phyloP scores from a whole-genome alignment of 1,140 invertebrate species.

The Rhizoglyphus robini region DNA sequence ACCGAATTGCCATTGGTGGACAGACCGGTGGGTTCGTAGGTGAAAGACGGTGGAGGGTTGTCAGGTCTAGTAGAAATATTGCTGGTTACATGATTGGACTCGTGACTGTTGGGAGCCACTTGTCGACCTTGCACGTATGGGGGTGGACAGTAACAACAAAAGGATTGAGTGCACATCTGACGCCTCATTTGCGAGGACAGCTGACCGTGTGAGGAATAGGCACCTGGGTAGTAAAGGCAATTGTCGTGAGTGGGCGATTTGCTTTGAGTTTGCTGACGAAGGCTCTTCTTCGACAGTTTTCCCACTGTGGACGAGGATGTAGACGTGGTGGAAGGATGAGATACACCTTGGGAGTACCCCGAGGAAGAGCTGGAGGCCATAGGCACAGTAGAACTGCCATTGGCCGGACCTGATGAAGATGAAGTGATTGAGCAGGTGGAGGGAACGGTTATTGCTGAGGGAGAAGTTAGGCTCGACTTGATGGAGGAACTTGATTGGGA shows the following conservation, averaged over 20 bases:
- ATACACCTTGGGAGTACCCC: neutral
- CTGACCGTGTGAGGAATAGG: constrained; percentile 5
- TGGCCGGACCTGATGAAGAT: neutral
- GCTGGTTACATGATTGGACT: neutral
- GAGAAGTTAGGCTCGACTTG: too few species aligned
- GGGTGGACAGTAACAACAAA: neutral
- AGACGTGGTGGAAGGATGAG: neutral
- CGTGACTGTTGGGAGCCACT: neutral
- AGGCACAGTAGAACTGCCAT: neutral
- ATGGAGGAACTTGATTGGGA: neutral
- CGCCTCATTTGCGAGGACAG: neutral
- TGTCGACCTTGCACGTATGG: neutral
- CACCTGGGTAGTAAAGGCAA: constrained; percentile 11
- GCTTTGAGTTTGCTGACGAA: neutral
- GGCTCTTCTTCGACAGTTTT: neutral
- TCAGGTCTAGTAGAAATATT: neutral
- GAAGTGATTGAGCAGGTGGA: neutral
- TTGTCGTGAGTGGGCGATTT: neutral
- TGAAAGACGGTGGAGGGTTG: neutral
- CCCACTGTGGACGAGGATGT: neutral
- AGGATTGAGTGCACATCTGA: neutral
- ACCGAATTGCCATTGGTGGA: neutral
- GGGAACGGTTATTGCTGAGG: neutral
- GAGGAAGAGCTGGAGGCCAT: neutral
- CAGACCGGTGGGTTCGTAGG: too few species aligned